A percentile compares a stretch with the other conserved stretches of the same genome.
phyloP scores from a whole-genome alignment of 2,888 invertebrate species.

The Cepaea hortensis region DNA sequence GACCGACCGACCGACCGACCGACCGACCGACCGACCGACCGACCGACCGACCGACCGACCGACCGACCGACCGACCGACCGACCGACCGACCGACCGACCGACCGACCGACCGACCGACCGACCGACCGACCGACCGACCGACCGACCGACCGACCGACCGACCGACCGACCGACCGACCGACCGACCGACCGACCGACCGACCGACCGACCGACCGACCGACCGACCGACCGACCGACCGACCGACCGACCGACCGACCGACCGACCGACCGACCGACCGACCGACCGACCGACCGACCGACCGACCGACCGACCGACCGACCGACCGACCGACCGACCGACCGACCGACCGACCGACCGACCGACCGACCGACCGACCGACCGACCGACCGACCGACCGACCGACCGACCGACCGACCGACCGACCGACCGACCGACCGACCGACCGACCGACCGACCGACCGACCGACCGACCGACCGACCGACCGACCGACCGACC shows the following conservation, averaged over 20 bases:
- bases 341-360: not conserved
- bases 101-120: not conserved
- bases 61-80: not conserved
- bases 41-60: not conserved
- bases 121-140: not conserved
- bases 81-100: not conserved
- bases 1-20: not conserved
- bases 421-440: slow-evolving; percentile 7
- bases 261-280: not conserved
- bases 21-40: not conserved
- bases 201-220: not conserved
- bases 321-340: not conserved
- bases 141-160: not conserved
- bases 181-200: not conserved
- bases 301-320: not conserved
- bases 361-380: not conserved
- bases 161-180: not conserved
- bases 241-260: not conserved
- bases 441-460: not conserved
- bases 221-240: not conserved
- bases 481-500: not conserved
- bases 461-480: not conserved
- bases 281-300: not conserved
- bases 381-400: slow-evolving; percentile 7
- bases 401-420: slow-evolving; percentile 7